Conservation (phyloP, 2,113 vertebrate species). For the Anthoscopus minutus region DNA sequence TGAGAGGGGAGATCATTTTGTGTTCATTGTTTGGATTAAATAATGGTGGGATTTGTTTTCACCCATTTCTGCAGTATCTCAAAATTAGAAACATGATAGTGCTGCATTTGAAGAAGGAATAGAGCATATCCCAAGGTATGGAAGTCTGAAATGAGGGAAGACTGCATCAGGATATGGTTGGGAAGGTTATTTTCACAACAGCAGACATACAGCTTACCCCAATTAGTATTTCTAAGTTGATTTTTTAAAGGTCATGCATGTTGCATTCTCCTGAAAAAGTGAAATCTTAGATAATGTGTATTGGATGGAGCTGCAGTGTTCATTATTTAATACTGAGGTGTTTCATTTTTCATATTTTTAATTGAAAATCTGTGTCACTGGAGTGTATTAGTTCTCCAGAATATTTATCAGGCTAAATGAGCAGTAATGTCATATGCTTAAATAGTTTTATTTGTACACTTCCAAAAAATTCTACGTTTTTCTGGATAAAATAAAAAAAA, state of each 20-base stretch:
- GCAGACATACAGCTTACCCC: not conserved
- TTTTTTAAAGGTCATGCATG: not conserved
- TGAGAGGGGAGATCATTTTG: not conserved
- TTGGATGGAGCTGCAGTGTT: not conserved
- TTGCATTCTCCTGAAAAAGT: not conserved
- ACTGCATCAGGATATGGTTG: not conserved
- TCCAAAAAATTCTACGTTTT: not conserved
- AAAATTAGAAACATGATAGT: not conserved
- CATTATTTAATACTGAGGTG: not conserved
- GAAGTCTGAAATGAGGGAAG: not conserved
- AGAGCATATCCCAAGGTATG: not conserved
- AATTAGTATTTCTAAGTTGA: not conserved
- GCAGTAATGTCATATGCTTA: not conserved
- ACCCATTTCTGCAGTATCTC: not conserved
- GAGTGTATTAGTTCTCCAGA: not conserved
- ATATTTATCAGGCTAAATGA: not conserved
- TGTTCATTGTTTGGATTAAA: not conserved
- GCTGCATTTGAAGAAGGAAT: not conserved
- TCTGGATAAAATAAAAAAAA: not conserved
- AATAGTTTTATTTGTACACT: not conserved
- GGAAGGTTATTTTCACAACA: not conserved
- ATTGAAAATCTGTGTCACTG: not conserved
- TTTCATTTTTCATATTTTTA: not conserved
- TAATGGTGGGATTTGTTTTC: not conserved
- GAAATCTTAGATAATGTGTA: not conserved